Percentiles rank a stretch among this genome's conserved stretches.
These are phyloP conservation scores for Dryocosmus kuriphilus DNA, from an alignment of 2,888 invertebrate genomes.

Conservation along the genomic window DNA sequence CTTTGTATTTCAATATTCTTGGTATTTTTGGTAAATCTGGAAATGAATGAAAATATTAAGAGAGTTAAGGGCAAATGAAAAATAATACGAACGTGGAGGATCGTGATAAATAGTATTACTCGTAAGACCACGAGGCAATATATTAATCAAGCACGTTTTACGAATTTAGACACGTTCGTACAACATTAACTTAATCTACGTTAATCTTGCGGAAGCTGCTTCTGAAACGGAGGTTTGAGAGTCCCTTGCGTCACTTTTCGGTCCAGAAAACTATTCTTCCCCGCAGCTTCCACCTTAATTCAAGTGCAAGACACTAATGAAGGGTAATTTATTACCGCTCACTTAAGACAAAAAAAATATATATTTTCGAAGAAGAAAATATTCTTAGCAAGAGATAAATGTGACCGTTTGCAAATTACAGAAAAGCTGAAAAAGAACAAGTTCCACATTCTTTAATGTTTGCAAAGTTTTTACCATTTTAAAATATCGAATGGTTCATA, in stretches of 20 bases:
- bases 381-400: too few species aligned
- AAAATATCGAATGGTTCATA: too few species aligned
- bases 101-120: neutral
- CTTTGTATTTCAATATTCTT: neutral
- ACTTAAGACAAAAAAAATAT: too few species aligned
- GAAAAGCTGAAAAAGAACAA: too few species aligned
- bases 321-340: neutral
- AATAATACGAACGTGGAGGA: neutral
- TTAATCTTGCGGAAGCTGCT: conserved; percentile 2
- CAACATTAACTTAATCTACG: neutral
- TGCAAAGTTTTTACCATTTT: too few species aligned
- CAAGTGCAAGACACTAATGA: neutral
- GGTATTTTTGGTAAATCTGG: neutral
- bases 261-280: neutral
- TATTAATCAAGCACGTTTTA: neutral
- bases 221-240: neutral
- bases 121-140: neutral
- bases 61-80: neutral
- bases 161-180: neutral
- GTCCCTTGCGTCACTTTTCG: neutral
- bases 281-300: neutral
- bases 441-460: too few species aligned
- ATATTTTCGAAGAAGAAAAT: too few species aligned
- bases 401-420: too few species aligned
- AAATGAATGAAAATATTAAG: neutral